A percentile compares a stretch with the other conserved stretches of the same genome.
phyloP scores from a whole-genome alignment of 2,888 invertebrate species.

The Aspidapion aeneum region DNA sequence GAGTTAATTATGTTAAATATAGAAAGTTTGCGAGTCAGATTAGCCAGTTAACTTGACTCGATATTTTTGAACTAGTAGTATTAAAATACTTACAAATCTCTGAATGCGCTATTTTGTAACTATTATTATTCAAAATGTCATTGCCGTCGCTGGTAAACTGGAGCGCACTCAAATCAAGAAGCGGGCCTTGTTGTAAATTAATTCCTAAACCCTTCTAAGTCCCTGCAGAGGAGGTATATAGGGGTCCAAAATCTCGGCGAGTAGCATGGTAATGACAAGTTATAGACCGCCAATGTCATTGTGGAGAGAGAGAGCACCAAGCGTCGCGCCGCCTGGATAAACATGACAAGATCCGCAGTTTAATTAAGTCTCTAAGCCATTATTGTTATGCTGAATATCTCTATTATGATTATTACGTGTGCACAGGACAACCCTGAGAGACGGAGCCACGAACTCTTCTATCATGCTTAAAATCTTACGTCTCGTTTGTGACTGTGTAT shows the following conservation, averaged over 20 bases:
- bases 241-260: constrained; percentile 42
- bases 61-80: too few species aligned
- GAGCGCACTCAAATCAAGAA: background rate
- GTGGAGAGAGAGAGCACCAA: constrained; percentile 34
- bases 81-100: too few species aligned
- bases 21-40: too few species aligned
- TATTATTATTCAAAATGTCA: too few species aligned
- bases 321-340: constrained; percentile 41
- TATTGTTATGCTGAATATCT: constrained; percentile 41
- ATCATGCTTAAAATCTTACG: too few species aligned
- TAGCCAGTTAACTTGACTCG: too few species aligned
- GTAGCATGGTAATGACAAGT: constrained; percentile 48
- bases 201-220: constrained; percentile 32
- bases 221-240: constrained; percentile 4
- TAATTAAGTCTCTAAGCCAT: constrained; percentile 48
- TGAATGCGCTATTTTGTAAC: too few species aligned
- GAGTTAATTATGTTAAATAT: too few species aligned
- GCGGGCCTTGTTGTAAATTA: constrained; percentile 39
- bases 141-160: background rate
- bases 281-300: constrained; percentile 46
- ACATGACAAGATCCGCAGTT: constrained; percentile 48
- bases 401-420: constrained; percentile 12
- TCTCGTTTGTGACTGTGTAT: too few species aligned
- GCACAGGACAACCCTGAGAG: background rate
- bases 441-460: too few species aligned